Evolutionary conservation across 2,888 invertebrate genomes (phyloP).

Genomic region (Parasteatoda lunata): DNA sequence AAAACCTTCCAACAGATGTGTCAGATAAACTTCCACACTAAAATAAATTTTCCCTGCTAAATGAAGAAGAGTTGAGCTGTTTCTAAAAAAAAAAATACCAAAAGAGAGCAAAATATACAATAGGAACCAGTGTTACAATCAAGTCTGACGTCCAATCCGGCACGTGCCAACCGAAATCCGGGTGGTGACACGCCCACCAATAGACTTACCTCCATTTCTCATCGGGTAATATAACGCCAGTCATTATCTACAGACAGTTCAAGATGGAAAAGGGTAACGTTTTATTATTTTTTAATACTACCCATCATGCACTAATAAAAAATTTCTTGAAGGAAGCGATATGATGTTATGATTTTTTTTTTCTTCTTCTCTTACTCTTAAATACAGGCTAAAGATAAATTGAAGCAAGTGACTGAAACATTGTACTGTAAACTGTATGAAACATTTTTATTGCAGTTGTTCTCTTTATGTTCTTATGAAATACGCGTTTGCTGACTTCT

Average conservation of each 20-base stretch:
- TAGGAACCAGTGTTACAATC: conserved; percentile 9
- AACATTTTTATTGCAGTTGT: no score
- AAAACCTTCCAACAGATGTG: neutral
- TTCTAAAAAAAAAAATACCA: neutral
- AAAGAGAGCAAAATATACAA: conserved; percentile 1
- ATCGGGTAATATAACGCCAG: conserved; percentile 20
- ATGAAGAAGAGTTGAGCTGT: neutral
- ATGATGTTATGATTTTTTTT: no score
- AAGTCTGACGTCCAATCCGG: conserved; percentile 18
- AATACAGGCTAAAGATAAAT: no score
- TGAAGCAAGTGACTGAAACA: no score
- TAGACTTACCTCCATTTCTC: conserved; percentile 1
- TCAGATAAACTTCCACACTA: conserved; percentile 14
- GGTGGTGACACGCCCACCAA: conserved; percentile 38
- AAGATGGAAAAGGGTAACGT: neutral
- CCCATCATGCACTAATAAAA: no score
- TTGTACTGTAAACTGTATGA: no score
- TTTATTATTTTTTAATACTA: neutral
- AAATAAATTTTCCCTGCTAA: conserved; percentile 22
- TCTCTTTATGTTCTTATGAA: no score
- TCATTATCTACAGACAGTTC: conserved; percentile 11
- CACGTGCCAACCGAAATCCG: conserved; percentile 44
- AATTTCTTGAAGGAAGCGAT: no score
- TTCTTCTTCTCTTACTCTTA: no score
- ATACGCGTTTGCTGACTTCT: no score